These are phyloP conservation scores for Gonioctena quinquepunctata DNA, from an alignment of 1,140 invertebrate species.

Conservation along the genomic window DNA sequence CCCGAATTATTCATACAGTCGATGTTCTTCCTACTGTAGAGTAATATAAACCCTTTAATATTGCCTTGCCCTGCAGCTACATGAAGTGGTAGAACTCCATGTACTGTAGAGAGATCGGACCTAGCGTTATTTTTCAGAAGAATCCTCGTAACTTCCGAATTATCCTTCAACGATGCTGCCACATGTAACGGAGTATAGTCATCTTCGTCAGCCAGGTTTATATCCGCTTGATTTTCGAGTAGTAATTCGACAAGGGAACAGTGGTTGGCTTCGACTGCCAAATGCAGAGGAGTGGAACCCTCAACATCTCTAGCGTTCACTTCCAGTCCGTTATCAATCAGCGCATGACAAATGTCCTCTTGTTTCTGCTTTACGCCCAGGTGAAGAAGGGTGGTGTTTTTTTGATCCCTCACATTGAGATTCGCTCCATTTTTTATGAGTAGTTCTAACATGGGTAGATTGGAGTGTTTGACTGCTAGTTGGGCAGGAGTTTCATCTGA, in stretches of 20 bases:
- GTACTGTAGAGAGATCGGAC: slow-evolving; percentile 15
- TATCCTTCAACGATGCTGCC: slow-evolving; percentile 25
- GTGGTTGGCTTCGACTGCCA: slow-evolving; percentile 26
- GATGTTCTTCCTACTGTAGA: slow-evolving; percentile 22
- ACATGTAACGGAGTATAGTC: slow-evolving; percentile 37
- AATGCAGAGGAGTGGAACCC: slow-evolving; percentile 31
- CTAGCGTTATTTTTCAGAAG: slow-evolving; percentile 25
- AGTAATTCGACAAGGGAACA: slow-evolving; percentile 21
- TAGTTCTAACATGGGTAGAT: slow-evolving; percentile 9
- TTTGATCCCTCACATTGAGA: background rate
- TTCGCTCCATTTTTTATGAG: slow-evolving; percentile 11
- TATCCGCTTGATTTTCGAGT: slow-evolving; percentile 27
- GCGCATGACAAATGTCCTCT: slow-evolving; percentile 8
- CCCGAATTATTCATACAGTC: slow-evolving; percentile 26
- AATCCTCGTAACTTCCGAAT: slow-evolving; percentile 17
- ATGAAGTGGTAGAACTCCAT: slow-evolving; percentile 38
- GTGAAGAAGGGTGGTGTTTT: slow-evolving; percentile 26
- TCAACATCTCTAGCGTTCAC: slow-evolving; percentile 24
- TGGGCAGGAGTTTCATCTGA: slow-evolving; percentile 22
- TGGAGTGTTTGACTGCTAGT: slow-evolving; percentile 14
- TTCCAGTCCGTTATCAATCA: slow-evolving; percentile 20
- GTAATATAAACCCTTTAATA: slow-evolving; percentile 14
- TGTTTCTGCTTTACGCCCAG: slow-evolving; percentile 20
- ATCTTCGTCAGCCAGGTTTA: slow-evolving; percentile 30
- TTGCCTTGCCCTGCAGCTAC: slow-evolving; percentile 32